Evolutionary conservation across 2,888 invertebrate genomes (phyloP), one percentile per base, ranked within the genome.

Genomic region (Stenchaetothrips biformis): DNA sequence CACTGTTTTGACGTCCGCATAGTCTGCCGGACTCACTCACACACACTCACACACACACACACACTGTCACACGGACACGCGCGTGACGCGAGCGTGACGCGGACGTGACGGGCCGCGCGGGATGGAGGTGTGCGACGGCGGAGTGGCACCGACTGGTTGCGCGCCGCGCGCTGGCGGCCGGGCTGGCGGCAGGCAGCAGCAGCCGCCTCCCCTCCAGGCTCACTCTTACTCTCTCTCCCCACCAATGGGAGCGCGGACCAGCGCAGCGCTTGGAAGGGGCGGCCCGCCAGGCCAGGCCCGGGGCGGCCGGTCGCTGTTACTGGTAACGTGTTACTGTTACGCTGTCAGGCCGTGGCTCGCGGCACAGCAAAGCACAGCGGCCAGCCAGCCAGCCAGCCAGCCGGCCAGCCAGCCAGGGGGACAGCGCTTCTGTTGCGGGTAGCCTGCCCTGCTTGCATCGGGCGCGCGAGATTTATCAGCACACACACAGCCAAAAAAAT

Each of bases 201-300:
- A 7, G 53, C 53, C 2, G 6, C 53, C 67, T 21, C 67, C 67
- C 67, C 67, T 25, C 67, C 67, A 74, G 21, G 21, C 67, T 74
- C 67, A 74, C 67, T 74, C 67, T 74, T 74, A 74, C 67, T 74
- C 67, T 74, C 59, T 79, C 82, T 80, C 82, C 82, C 82, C 80
- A 82, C 81, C 82, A 82, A 82, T 83, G 81, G 37, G 82, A 81
- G 81, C 81, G 79, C 81, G 81, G 6, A n/a, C 59, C 59, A 18
- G 80, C 81, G 47, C 27, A n/a, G 47, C 27, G 77, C 37, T 37
- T 37, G 25, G 67, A 53, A 53, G 67, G 67, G 67, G 67, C 67
- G 59, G 59, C 59, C 13, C 0, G 18, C n/a, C n/a, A 0, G 59
- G 59, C 59, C n/a, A n/a, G n/a, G 18, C 16, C 16, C 59, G 7